phyloP scores from a whole-genome alignment of 2,797 vertebrate species.

The Onychomys torridus region DNA sequence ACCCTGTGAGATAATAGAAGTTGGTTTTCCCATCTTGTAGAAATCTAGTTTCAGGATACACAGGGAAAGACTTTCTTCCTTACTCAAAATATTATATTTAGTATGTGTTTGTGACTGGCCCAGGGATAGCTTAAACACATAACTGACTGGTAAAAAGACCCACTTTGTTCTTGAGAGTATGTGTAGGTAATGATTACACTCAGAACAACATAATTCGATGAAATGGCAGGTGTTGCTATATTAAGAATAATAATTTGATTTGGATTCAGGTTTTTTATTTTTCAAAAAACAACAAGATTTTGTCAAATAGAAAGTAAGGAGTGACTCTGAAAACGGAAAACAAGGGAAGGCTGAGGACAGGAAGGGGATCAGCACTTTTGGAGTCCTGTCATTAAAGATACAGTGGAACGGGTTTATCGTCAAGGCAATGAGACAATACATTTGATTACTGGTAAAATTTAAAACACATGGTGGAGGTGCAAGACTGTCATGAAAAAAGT shows the following conservation, averaged over 20 bases:
- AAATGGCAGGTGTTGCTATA: background rate
- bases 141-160: background rate
- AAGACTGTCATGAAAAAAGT: conserved; percentile 4
- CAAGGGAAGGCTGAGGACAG: background rate
- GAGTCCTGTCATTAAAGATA: background rate
- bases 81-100: background rate
- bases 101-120: background rate
- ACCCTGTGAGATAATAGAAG: background rate
- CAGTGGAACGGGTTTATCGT: background rate
- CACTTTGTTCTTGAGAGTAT: conserved; percentile 25
- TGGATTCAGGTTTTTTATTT: background rate
- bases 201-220: background rate
- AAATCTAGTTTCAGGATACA: background rate
- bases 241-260: conserved; percentile 19
- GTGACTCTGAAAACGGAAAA: background rate
- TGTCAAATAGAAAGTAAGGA: background rate
- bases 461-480: background rate
- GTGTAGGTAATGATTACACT: background rate
- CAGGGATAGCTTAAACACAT: background rate
- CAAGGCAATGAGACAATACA: background rate
- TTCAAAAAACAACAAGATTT: background rate
- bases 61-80: background rate
- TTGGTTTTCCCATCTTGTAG: background rate
- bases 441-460: background rate
- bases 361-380: background rate